Base-by-base conservation (phyloP, 2,113 vertebrate genomes). In the Syngnathus typhle region DNA sequence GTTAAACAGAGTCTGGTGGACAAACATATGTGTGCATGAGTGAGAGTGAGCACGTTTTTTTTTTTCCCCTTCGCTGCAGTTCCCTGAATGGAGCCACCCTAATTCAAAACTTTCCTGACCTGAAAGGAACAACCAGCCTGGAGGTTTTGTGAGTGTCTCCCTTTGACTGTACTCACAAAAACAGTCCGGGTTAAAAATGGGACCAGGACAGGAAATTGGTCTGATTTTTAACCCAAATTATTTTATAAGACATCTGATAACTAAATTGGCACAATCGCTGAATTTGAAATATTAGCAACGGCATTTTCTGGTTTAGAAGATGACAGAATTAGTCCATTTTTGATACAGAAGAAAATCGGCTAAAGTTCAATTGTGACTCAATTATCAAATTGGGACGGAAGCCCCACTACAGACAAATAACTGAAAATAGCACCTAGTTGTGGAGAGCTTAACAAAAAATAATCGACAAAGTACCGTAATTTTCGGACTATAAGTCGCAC, bases 71-170 rank as follows among this genome's bases (percentile, higher is more conserved):
- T 2, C 7, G 5, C 47, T 80, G 64, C 84, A 98, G 96, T 73
- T 97, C 95, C 0, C 89, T 98, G 76, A 96, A 98, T 0, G 94
- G 96, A 49, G 95, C 95, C 38, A 92, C 87, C 0, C 92, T 95
- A 83, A 94, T 96, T 83, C 91, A 83, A 84, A 93, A 95, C 77
- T 94, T 98, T 80, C 96, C 95, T 0, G 93, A 98, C 84, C 92
- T 98, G 23, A 95, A 94, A 89, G 96, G 95, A 90, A 98, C 96
- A 81, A 94, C 92, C 77, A 98, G 93, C 84, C 90, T 98, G 82
- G 93, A 96, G 92, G 92, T 94, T 79, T 83, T 98, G 96, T 98
- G 88, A 94, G 96, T 94, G 69, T 78, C 65, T 70, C 60, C 37
- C 65, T 43, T 43, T n/a, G 38, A 21, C 44, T 47, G 15, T 15